Conservation (phyloP, 2,113 vertebrate species). For the Baryphthengus martii region DNA sequence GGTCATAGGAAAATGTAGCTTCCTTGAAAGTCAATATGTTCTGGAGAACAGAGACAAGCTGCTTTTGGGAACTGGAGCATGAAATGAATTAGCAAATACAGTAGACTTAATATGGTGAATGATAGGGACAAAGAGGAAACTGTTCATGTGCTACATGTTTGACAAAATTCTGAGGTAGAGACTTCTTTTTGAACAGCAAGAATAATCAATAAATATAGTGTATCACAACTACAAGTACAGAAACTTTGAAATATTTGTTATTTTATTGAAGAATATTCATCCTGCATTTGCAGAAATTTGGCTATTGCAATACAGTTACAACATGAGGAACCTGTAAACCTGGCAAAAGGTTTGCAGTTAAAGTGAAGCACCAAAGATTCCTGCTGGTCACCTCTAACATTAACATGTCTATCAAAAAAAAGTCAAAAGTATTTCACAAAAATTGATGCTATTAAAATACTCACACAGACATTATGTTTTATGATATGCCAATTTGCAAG, state of each 20-base stretch:
- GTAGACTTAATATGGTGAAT: not conserved
- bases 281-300: not conserved
- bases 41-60: not conserved
- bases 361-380: not conserved
- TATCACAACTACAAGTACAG: not conserved
- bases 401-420: not conserved
- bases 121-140: not conserved
- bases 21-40: not conserved
- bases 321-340: not conserved
- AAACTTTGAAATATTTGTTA: not conserved
- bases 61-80: not conserved
- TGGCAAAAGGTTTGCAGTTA: not conserved
- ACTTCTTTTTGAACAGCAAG: not conserved
- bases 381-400: not conserved
- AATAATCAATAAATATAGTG: not conserved
- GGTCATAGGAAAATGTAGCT: not conserved
- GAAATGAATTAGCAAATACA: not conserved
- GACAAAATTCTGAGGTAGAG: not conserved
- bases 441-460: not conserved
- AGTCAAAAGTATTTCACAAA: not conserved
- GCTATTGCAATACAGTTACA: not conserved
- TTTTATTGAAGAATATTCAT: not conserved
- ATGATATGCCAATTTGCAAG: not conserved
- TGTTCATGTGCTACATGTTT: fast-evolving
- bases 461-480: not conserved